A percentile compares a stretch with the other conserved stretches of the same genome.
Conservation (phyloP, 2,797 vertebrate genomes). For the Propithecus deckenii region DNA sequence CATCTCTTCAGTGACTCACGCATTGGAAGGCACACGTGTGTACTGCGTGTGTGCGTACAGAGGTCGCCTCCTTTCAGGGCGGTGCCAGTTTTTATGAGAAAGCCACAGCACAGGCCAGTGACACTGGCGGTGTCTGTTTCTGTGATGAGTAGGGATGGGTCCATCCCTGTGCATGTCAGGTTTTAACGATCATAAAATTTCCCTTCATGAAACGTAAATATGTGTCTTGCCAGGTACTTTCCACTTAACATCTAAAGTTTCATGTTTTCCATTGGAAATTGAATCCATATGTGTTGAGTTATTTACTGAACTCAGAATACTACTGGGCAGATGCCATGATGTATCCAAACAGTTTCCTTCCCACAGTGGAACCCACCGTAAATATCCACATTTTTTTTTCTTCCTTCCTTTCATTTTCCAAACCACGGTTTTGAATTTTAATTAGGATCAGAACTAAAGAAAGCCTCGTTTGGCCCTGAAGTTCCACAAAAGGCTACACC, state of each 20-base stretch:
- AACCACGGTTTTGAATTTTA: neutral
- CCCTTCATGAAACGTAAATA: neutral
- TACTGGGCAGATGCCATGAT: neutral
- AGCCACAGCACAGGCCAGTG: accelerated
- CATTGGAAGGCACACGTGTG: neutral
- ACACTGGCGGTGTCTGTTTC: neutral
- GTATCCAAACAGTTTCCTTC: neutral
- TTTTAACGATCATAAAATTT: neutral
- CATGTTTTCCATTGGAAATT: conserved; percentile 28
- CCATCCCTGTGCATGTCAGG: neutral
- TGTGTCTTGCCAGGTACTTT: conserved; percentile 43
- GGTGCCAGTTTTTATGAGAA: neutral
- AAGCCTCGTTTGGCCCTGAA: neutral
- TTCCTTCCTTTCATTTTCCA: neutral
- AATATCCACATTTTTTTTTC: neutral
- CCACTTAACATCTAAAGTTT: conserved; percentile 22
- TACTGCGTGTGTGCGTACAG: neutral
- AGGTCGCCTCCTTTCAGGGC: neutral
- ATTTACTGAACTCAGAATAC: neutral
- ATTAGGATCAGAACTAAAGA: neutral
- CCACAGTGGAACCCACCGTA: neutral
- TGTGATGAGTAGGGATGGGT: neutral
- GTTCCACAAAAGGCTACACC: neutral
- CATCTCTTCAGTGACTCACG: neutral
- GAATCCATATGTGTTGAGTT: neutral